Conservation (phyloP, 1,140 invertebrate species). For the Anoplolepis gracilipes region DNA sequence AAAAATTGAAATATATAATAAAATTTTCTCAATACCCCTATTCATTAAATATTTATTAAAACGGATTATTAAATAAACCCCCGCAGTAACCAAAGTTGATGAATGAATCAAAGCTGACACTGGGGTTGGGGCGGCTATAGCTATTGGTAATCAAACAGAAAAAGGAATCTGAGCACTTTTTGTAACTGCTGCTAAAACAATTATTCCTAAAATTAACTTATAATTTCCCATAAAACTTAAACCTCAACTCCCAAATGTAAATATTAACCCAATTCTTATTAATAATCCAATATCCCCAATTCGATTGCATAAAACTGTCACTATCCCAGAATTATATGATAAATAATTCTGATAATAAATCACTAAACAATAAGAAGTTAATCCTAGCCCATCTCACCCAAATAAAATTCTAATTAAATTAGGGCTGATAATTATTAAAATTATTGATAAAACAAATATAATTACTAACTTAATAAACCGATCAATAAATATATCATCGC, state of each 20-base stretch:
- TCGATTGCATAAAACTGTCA: conserved; percentile 88
- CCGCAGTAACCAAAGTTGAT: conserved; percentile 91
- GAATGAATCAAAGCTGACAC: conserved; percentile 91
- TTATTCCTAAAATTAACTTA: conserved; percentile 81
- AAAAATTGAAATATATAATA: conserved; percentile 82
- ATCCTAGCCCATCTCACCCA: conserved; percentile 90
- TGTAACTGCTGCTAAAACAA: conserved; percentile 87
- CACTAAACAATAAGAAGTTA: conserved; percentile 89
- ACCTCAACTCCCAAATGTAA: conserved; percentile 81
- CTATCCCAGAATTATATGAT: conserved; percentile 87
- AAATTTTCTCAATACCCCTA: conserved; percentile 62
- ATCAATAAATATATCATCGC: conserved; percentile 79
- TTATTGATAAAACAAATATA: conserved; percentile 89
- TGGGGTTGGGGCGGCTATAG: conserved; percentile 90
- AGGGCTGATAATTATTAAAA: conserved; percentile 89
- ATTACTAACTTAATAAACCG: conserved; percentile 87
- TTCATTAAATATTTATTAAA: conserved; percentile 83
- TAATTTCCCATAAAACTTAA: too few relatives aligned
- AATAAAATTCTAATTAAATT: conserved; percentile 90
- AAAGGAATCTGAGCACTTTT: conserved; percentile 92
- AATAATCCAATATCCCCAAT: conserved; percentile 88
- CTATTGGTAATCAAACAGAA: conserved; percentile 89
- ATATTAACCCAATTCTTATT: conserved; percentile 86
- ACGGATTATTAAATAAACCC: too few relatives aligned
- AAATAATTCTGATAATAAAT: conserved; percentile 85